A percentile compares a stretch with the other conserved stretches of the same genome.
These are phyloP conservation scores for Parnassius orleans DNA, from an alignment of 2,888 invertebrate species.

Conservation along the genomic window DNA sequence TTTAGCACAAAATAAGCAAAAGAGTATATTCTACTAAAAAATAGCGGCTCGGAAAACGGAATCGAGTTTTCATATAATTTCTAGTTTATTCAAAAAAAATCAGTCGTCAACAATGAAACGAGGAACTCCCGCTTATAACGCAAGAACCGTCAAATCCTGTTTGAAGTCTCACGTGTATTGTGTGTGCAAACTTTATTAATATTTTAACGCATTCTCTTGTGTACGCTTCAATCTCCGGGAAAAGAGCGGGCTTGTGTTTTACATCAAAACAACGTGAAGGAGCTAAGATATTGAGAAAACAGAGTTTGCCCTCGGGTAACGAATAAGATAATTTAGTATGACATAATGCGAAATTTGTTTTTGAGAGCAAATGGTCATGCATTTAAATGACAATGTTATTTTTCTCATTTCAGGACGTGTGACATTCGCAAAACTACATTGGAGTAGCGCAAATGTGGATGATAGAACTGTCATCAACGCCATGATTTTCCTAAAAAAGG, in stretches of 20 bases:
- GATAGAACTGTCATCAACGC: too few species aligned
- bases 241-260: slow-evolving; percentile 20
- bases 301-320: slow-evolving; percentile 5
- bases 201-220: slow-evolving; percentile 14
- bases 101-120: background rate
- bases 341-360: slow-evolving; percentile 16
- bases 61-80: too few species aligned
- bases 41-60: too few species aligned
- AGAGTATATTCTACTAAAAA: too few species aligned
- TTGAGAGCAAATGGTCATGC: slow-evolving; percentile 20
- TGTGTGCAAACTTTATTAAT: slow-evolving; percentile 22
- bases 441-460: too few species aligned
- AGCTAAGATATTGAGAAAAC: slow-evolving; percentile 7
- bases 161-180: slow-evolving; percentile 16
- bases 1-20: too few species aligned
- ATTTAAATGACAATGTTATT: slow-evolving; percentile 14
- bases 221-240: slow-evolving; percentile 24
- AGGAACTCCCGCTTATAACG: slow-evolving; percentile 1
- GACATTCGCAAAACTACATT: too few species aligned
- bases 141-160: slow-evolving; percentile 18
- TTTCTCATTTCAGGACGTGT: background rate
- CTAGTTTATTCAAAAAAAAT: too few species aligned
- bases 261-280: slow-evolving; percentile 22
- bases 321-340: slow-evolving; percentile 19
- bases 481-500: too few species aligned